Conservation (phyloP, 2,797 vertebrate genomes). For the Monodelphis domestica region DNA sequence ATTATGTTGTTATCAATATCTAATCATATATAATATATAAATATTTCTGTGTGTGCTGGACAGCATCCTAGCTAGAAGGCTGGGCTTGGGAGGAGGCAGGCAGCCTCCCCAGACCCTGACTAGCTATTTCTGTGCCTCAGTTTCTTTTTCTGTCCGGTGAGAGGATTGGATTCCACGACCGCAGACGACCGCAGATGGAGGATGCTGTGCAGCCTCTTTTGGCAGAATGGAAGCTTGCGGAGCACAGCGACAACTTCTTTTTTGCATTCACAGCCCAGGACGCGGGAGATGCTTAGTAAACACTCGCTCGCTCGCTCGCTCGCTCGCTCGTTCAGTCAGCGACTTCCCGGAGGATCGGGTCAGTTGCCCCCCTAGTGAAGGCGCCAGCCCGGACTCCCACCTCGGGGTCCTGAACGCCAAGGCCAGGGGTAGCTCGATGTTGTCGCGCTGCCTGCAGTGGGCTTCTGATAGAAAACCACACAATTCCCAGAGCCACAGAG, state of each 20-base stretch:
- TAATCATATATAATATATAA: background rate
- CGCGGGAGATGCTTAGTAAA: too few species aligned
- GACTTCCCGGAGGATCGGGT: background rate
- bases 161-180: background rate
- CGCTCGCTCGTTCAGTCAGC: too few species aligned
- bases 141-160: background rate
- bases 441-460: background rate
- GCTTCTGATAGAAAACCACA: background rate
- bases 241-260: background rate
- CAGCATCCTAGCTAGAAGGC: background rate
- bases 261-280: background rate
- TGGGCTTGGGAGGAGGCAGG: background rate
- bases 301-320: too few species aligned
- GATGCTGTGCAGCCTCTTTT: background rate
- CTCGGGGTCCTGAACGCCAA: background rate
- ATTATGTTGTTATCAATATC: background rate
- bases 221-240: background rate
- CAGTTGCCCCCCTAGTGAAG: too few species aligned
- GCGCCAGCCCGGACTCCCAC: background rate
- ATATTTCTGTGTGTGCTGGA: background rate
- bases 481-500: background rate
- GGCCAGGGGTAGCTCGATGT: background rate
- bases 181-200: background rate
- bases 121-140: too few species aligned
- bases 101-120: background rate